phyloP scores from a whole-genome alignment of 2,797 vertebrate genomes.

The Tachyglossus aculeatus region DNA sequence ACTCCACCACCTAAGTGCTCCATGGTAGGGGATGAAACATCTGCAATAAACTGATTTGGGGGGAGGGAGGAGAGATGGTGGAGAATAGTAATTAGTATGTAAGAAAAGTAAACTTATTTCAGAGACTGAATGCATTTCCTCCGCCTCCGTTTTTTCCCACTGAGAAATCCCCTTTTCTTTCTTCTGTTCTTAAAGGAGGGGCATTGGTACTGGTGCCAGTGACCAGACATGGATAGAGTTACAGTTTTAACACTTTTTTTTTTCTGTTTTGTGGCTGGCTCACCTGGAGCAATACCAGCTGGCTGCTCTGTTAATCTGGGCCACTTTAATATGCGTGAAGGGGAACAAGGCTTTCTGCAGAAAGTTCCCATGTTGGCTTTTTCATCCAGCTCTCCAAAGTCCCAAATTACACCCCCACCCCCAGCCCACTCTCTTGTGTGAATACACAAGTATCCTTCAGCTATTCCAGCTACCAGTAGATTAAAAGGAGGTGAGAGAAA shows the following conservation, averaged over 20 bases:
- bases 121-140: too few relatives aligned
- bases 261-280: not conserved
- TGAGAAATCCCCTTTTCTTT: not conserved
- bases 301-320: not conserved
- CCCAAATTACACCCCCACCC: too few relatives aligned
- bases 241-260: not conserved
- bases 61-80: too few relatives aligned
- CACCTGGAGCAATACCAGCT: not conserved
- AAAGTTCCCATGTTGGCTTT: not conserved
- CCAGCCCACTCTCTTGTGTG: too few relatives aligned
- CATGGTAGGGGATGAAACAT: too few relatives aligned
- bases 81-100: too few relatives aligned
- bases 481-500: not conserved
- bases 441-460: too few relatives aligned
- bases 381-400: too few relatives aligned
- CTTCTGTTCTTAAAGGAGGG: not conserved
- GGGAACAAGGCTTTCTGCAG: not conserved
- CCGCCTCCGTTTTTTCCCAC: too few relatives aligned
- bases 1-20: too few relatives aligned
- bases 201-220: not conserved
- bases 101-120: too few relatives aligned
- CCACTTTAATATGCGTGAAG: not conserved
- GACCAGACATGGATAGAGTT: not conserved
- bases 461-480: not conserved
- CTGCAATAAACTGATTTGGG: too few relatives aligned